Evolutionary conservation across 2,113 vertebrate genomes (phyloP).

Genomic region (Litocranius walleri): DNA sequence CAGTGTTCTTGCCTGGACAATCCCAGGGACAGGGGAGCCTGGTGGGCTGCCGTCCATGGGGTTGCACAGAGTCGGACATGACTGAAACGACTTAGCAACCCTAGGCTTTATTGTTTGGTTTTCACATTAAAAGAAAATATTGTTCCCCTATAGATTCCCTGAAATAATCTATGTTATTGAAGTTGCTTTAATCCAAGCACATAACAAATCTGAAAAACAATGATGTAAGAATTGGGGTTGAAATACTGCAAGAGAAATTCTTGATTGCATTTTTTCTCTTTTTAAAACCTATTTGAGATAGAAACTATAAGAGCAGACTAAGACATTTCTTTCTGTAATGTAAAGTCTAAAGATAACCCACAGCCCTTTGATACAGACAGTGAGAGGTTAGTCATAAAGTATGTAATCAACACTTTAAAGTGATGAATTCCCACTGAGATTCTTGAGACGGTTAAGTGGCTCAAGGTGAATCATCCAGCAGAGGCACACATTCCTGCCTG

Average conservation of each 20-base stretch:
- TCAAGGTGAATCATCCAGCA: not conserved
- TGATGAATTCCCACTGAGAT: not conserved
- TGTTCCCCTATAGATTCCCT: not conserved
- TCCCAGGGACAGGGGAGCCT: too few relatives aligned
- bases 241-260: not conserved
- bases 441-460: not conserved
- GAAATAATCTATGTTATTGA: not conserved
- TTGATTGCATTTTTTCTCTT: not conserved
- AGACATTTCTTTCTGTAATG: not conserved
- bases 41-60: too few relatives aligned
- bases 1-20: too few relatives aligned
- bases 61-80: too few relatives aligned
- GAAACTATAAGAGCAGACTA: not conserved
- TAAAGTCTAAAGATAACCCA: not conserved
- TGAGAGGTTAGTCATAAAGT: not conserved
- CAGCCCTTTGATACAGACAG: not conserved
- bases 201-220: not conserved
- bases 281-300: not conserved
- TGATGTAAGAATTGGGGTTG: not conserved
- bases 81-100: not conserved
- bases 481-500: not conserved
- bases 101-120: not conserved
- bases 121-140: constrained; percentile 8
- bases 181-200: not conserved
- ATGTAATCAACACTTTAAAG: not conserved